Base-by-base conservation (phyloP, 2,888 invertebrate species). In the Machimus rusticus region DNA sequence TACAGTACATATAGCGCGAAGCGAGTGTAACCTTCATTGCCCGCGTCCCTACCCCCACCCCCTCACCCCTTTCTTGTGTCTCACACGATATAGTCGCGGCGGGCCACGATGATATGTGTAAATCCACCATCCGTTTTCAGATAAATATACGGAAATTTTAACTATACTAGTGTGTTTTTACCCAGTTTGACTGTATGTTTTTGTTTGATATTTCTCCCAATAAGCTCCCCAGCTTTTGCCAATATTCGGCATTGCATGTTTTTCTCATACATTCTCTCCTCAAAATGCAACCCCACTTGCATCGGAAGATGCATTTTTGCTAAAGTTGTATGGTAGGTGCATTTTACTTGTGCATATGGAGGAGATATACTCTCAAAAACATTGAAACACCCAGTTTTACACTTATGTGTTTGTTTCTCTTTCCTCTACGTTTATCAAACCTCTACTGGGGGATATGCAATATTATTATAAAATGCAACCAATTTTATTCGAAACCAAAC, bases 1-100 rank as follows among this genome's bases (percentile, higher is more conserved):
- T 90, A 90, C 89, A 90, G 89, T 90, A 88, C 90, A 90, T 90
- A 90, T 90, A 90, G 89, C 88, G 89, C 90, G 90, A 90, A 90
- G 90, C 90, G 90, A 90, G 89, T 90, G 90, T 90, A 90, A 89
- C 89, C 89, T 89, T 90, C 90, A 90, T 90, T 90, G 89, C 90
- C 90, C 89, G 89, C 90, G 89, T 89, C 90, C 89, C 89, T 89
- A 87, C 88, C 89, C 89, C 88, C 90, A 88, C 81, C 88, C 88
- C 87, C 88, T 88, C 89, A 89, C 89, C 89, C 90, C 89, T 90
- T 89, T 89, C 89, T 89, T 85, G 78, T 88, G 77, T 79, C 78
- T 77, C 76, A 86, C 28, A 78, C 51, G 51, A 51, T 2, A 77
- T 51, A 51, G 76, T 77, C 19, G 51, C 34, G 19, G 16, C 43